phyloP scores from a whole-genome alignment of 2,888 invertebrate genomes.

The Sipha maydis region DNA sequence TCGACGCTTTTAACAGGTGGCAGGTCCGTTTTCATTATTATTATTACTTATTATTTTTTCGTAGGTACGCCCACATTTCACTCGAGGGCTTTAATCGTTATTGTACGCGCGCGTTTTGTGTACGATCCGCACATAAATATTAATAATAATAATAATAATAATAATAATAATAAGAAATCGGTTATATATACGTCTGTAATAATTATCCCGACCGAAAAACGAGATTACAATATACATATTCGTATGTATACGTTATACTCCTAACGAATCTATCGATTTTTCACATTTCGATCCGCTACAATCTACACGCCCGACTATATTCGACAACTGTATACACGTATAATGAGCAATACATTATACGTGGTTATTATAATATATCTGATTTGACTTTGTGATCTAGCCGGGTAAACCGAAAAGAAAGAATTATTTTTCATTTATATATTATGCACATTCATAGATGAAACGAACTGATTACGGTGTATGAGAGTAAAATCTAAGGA shows the following conservation, averaged over 20 bases:
- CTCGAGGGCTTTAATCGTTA: slow-evolving; percentile 41
- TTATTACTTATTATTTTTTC: slow-evolving; percentile 14
- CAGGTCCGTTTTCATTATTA: slow-evolving; percentile 45
- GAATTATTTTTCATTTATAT: not conserved
- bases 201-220: slow-evolving; percentile 45
- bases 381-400: slow-evolving; percentile 40
- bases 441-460: not conserved
- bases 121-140: slow-evolving; percentile 35
- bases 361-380: slow-evolving; percentile 30
- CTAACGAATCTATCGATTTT: slow-evolving; percentile 47
- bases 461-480: not conserved
- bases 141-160: slow-evolving; percentile 22
- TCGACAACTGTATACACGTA: not conserved
- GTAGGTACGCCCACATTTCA: slow-evolving; percentile 39
- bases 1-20: slow-evolving; percentile 49
- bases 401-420: not conserved
- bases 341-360: slow-evolving; percentile 41
- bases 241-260: not conserved
- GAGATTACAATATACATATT: not conserved
- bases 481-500: not conserved
- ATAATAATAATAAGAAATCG: slow-evolving; percentile 19
- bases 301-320: not conserved
- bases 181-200: slow-evolving; percentile 26
- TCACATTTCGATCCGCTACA: slow-evolving; percentile 28
- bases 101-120: not conserved